Evolutionary conservation across 2,888 invertebrate species (phyloP), one percentile per base, ranked within the genome.

Genomic region (Leistus spinibarbis): DNA sequence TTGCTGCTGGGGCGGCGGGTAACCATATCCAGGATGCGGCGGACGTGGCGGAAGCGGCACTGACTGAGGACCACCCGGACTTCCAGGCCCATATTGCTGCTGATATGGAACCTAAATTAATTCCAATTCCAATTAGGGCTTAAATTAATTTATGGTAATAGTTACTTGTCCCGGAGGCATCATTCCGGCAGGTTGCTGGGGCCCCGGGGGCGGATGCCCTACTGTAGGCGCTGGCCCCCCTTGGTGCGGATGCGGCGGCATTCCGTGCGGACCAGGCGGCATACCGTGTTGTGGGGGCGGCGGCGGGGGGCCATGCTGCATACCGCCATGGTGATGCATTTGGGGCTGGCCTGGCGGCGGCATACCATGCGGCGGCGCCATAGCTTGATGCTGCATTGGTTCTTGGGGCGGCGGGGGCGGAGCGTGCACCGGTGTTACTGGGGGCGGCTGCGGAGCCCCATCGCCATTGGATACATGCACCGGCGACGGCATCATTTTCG

Each of bases 31-130:
- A 0, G 88, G 88, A 83, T 88, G 88, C 0, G 89, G 89, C 1
- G 89, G 89, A 75, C 89, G 82, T 7, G 89, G 88, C 13, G 88
- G 88, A 60, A 89, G 80, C 0, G 88, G 88, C 17, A 88, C 88
- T 54, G 87, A 87, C 78, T 88, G 88, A 9, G 85, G 79, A 57
- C 82, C 84, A 63, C 82, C 84, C 10, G 86, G 86, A 67, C 82
- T 83, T 9, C 82, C 84, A 13, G 82, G 81, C 0, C 85, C 81
- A 64, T 84, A 84, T 78, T 87, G 87, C 69, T 87, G 87, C 69
- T 86, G 86, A 76, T 81, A 81, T 1, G 82, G 77, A 23, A 64
- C 68, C 79, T 72, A 71, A 1, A 57, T 76, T 60, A 80, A 77
- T 40, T 53, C 53, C 2, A 76, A 69, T 20, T 81, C 76, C 17